phyloP scores from a whole-genome alignment of 2,113 vertebrate genomes.

The Corythoichthys intestinalis region DNA sequence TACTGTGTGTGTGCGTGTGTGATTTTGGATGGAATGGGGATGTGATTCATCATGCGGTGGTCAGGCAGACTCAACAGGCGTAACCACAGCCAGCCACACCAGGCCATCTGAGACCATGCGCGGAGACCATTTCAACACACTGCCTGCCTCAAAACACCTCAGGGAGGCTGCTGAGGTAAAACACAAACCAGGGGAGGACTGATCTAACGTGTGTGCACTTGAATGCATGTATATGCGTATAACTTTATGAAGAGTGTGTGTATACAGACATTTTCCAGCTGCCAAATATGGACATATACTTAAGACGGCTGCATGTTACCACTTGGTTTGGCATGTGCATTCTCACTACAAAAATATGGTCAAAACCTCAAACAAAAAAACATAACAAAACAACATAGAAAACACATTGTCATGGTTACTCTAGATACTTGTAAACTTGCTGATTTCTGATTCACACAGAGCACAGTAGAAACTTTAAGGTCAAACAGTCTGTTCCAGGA shows the following conservation, averaged over 20 bases:
- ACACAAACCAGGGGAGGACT: conserved; percentile 45
- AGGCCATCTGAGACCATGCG: conserved; percentile 62
- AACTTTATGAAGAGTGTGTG: conserved; percentile 7
- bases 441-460: background rate
- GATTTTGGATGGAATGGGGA: conserved; percentile 46
- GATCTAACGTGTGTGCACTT: conserved; percentile 29
- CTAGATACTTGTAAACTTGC: background rate
- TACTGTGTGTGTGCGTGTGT: conserved; percentile 31
- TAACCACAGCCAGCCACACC: conserved; percentile 72
- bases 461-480: background rate
- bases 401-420: background rate
- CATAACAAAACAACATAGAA: background rate
- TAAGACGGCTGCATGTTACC: background rate
- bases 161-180: conserved; percentile 49
- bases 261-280: conserved; percentile 15
- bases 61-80: conserved; percentile 69
- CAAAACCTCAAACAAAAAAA: background rate
- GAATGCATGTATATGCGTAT: conserved; percentile 15
- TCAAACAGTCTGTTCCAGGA: background rate
- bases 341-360: background rate
- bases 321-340: background rate
- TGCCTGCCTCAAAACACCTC: conserved; percentile 47
- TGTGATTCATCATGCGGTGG: conserved; percentile 72
- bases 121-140: conserved; percentile 53
- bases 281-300: conserved; percentile 9